Base-by-base conservation (phyloP, 2,113 vertebrate species). In the Telmatochromis brachygnathus region DNA sequence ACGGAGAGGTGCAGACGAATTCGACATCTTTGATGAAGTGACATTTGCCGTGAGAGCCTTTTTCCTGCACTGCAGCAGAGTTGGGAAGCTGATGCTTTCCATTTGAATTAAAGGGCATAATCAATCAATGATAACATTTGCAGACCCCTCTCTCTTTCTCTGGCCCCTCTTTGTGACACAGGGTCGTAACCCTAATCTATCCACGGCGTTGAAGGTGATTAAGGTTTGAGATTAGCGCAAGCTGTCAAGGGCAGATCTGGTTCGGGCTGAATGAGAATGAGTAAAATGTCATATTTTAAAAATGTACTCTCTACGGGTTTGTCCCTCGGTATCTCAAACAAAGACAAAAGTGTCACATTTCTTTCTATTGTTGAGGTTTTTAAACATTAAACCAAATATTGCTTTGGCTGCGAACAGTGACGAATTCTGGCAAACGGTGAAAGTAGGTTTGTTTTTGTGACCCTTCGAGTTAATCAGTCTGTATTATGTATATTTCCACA, bases 91-190 rank as follows among this genome's bases (percentile, higher is more conserved):
- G 80, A 83, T 33, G 77, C 91, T 95, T 91, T 92, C 91, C 89
- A 93, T 94, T 93, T 94, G 91, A 94, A 94, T 94, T 90, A 93
- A 94, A 95, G 84, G 85, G 85, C 86, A 91, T 88, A 88, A 95
- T 94, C 94, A 95, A 96, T 95, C 95, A 94, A 93, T 94, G 94
- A 94, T 94, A 94, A 92, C 91, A 94, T 95, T 95, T 94, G 94
- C 91, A 81, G 92, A 90, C 87, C 87, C 79, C 73, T 70, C 39
- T 5, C 39, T 47, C 70, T 47, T 70, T 77, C 92, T 91, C 91
- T 49, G 81, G 86, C 94, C 94, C 93, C 85, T 82, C 81, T 13
- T 7, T 91, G 94, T 94, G 93, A 91, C 85, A 60, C 84, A 9
- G 92, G 94, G 94, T 96, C 94, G 90, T 93, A 90, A 94, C 94